Evolutionary conservation across 1,140 invertebrate species (phyloP), one percentile per base, ranked within the genome.

Genomic region (Drosophila arizonae): DNA sequence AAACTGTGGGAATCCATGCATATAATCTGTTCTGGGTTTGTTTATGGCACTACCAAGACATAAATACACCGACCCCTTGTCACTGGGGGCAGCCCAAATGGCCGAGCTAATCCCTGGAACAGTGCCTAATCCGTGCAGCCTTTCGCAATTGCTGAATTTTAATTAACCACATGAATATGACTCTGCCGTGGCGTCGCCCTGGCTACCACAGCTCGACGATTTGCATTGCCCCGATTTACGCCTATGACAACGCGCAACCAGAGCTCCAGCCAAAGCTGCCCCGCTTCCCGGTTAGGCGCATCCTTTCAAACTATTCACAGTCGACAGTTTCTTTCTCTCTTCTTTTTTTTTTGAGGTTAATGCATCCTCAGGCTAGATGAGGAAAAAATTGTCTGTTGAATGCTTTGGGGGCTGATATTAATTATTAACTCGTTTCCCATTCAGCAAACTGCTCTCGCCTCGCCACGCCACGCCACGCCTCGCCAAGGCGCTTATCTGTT

Each of bases 381-480:
- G 82, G 56, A 24, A 43, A 57, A 51, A 41, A 61, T 61, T 51
- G 51, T 71, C 69, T 69, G 63, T 58, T 63, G 72, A 55, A 69
- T 84, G 84, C 84, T 72, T 60, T 1, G 36, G 39, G 36, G 79
- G 76, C 84, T 77, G 82, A 79, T 88, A 88, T 87, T 87, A 87
- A 88, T 87, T 88, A 84, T 87, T 87, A 88, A 87, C 82, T 82
- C 70, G 67, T 61, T 77, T 72, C 46, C 60, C 60, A 79, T 87
- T 87, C 84, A 87, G 52, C 36, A 33, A 67, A 39, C 17, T 48
- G 57, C 26, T 45, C 21, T 17, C 36, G n/a, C 56, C 45, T 50
- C 33, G 15, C 10, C 1, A 15, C 39, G 9, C 17, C 17, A 36
- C 62, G 21, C 21, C 1, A 13, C 45, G 9, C 17, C 17, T 28